phyloP scores from a whole-genome alignment of 53 echinoderm and acorn worm genomes.

The Stichopus horrens region DNA sequence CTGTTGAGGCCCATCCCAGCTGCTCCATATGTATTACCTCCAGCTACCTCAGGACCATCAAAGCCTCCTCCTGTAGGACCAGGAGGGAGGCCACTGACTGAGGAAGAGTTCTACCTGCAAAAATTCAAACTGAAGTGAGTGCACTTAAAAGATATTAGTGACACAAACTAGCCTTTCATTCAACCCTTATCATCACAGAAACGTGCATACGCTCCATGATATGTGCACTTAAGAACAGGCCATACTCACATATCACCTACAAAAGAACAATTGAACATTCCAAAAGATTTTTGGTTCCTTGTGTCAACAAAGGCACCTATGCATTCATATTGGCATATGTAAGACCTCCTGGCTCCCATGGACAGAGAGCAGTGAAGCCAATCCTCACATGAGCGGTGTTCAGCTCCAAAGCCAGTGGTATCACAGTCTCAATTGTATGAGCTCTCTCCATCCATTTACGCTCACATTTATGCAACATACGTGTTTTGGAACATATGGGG shows the following conservation, averaged over 20 bases:
- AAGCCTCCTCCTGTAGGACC: slow-evolving; percentile 54
- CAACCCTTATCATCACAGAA: too few species aligned
- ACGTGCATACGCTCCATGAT: background rate
- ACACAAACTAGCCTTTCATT: background rate
- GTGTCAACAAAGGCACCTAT: too few species aligned
- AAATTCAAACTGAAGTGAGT: slow-evolving; percentile 68
- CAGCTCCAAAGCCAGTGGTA: too few species aligned
- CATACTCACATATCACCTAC: background rate
- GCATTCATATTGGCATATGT: too few species aligned
- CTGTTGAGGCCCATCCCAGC: slow-evolving; percentile 29
- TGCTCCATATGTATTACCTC: slow-evolving; percentile 27
- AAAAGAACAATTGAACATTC: background rate
- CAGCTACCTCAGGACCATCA: background rate
- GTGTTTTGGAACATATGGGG: too few species aligned
- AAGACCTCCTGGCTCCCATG: too few species aligned
- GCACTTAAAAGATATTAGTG: background rate
- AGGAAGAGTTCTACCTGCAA: slow-evolving; percentile 72
- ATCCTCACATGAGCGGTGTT: too few species aligned
- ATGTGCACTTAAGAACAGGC: background rate
- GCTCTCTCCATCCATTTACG: too few species aligned
- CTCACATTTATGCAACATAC: too few species aligned
- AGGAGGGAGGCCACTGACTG: slow-evolving; percentile 68
- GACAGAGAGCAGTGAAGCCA: too few species aligned
- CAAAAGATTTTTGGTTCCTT: too few species aligned
- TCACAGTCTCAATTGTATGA: too few species aligned